Percentiles rank a stretch among this genome's conserved stretches.
phyloP scores from a whole-genome alignment of 2,797 vertebrate species.

The Hoplostethus atlanticus region DNA sequence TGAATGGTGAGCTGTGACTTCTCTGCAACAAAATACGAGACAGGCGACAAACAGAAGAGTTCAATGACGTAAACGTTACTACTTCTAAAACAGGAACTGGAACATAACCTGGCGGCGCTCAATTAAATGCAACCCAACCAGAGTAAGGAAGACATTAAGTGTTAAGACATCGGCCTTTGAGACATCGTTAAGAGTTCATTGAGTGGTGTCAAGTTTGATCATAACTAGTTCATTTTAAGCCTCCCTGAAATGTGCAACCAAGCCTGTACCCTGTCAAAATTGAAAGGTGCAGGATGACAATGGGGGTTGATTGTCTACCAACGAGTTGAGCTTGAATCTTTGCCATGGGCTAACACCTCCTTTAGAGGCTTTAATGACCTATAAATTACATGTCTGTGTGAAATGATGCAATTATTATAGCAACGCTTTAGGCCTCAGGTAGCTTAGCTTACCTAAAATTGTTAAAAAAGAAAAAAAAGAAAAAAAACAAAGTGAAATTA shows the following conservation, averaged over 20 bases:
- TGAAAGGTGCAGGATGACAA: slow-evolving; percentile 3
- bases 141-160: slow-evolving; percentile 8
- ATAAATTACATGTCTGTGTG: not conserved
- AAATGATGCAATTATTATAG: slow-evolving; percentile 2
- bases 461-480: not conserved
- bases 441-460: slow-evolving; percentile 6
- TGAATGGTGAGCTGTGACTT: not conserved
- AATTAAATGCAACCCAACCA: slow-evolving; percentile 31
- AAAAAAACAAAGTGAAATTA: not conserved
- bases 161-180: not conserved
- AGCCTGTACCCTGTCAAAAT: slow-evolving; percentile 9
- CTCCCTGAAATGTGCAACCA: slow-evolving; percentile 12
- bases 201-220: slow-evolving; percentile 21
- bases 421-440: slow-evolving; percentile 3
- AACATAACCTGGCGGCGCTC: slow-evolving; percentile 7
- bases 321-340: slow-evolving; percentile 14
- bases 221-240: slow-evolving; percentile 25
- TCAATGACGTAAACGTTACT: slow-evolving; percentile 5
- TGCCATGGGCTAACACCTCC: slow-evolving; percentile 6
- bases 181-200: slow-evolving; percentile 13
- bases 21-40: slow-evolving; percentile 1
- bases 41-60: slow-evolving; percentile 4
- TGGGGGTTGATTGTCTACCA: slow-evolving; percentile 3
- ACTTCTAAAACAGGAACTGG: not conserved
- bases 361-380: slow-evolving; percentile 7